Evolutionary conservation across 2,888 invertebrate genomes (phyloP).

Genomic region (Lepidochrysops patricia): DNA sequence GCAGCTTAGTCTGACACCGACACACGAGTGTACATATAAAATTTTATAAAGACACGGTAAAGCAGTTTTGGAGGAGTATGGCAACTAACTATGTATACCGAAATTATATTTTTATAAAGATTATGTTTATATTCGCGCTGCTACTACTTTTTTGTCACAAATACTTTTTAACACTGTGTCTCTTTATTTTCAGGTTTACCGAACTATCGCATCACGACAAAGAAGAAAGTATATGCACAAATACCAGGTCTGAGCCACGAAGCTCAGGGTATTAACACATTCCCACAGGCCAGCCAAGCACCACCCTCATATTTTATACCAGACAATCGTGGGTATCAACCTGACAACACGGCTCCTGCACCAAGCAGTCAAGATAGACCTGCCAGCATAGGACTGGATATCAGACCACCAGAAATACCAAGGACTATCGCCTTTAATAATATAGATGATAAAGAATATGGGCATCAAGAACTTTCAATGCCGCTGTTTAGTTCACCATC

Average conservation of each 20-base stretch:
- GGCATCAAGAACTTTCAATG: not conserved
- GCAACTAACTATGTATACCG: no score
- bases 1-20: no score
- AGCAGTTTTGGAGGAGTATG: no score
- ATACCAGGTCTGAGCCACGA: constrained; percentile 81
- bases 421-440: not conserved
- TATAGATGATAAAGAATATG: not conserved
- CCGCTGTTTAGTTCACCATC: constrained; percentile 1
- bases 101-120: no score
- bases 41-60: no score
- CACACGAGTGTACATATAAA: no score
- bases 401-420: not conserved
- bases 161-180: constrained; percentile 8
- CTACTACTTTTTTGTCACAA: no score
- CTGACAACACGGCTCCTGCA: not conserved
- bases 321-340: constrained; percentile 14
- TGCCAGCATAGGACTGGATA: not conserved
- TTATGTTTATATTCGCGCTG: no score
- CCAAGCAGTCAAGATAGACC: not conserved
- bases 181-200: constrained; percentile 50
- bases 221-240: constrained; percentile 83
- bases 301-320: constrained; percentile 19
- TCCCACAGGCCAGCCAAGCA: constrained; percentile 24
- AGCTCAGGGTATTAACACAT: constrained; percentile 20
- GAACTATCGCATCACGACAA: constrained; percentile 79